Evolutionary conservation across 2,888 invertebrate species (phyloP).

Genomic region (Monopis laevigella): DNA sequence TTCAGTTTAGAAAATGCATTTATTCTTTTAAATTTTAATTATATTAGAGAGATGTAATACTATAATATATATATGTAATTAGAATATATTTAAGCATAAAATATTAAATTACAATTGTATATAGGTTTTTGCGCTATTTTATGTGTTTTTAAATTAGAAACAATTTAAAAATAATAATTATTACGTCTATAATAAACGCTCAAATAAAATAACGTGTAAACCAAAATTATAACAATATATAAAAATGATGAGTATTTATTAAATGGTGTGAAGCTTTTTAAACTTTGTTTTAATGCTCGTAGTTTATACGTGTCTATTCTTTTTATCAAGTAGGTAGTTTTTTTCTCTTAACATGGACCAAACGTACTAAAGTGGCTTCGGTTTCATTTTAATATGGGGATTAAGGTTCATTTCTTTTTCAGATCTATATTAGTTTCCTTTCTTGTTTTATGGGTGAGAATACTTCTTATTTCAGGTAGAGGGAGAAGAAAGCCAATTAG

Average conservation of each 20-base stretch:
- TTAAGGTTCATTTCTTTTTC: constrained; percentile 4
- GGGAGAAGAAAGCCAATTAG: constrained; percentile 64
- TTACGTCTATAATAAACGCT: too few relatives aligned
- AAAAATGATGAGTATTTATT: too few relatives aligned
- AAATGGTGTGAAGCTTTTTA: constrained; percentile 21
- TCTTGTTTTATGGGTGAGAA: constrained; percentile 63
- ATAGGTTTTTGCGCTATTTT: too few relatives aligned
- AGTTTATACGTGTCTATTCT: not conserved
- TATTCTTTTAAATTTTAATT: not conserved
- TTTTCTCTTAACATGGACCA: constrained; percentile 30
- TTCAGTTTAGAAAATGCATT: constrained; percentile 1
- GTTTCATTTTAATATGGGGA: constrained; percentile 27
- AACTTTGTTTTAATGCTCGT: constrained; percentile 41
- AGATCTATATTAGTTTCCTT: constrained; percentile 27
- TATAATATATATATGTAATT: too few relatives aligned
- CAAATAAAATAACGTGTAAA: too few relatives aligned
- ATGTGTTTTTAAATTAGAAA: too few relatives aligned
- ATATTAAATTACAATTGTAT: not conserved
- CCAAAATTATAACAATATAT: too few relatives aligned
- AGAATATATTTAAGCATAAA: not conserved
- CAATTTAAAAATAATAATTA: too few relatives aligned
- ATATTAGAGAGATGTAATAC: too few relatives aligned
- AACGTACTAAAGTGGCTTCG: constrained; percentile 63
- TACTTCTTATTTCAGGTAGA: constrained; percentile 66
- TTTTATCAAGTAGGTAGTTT: constrained; percentile 15